Evolutionary conservation across 1,140 invertebrate species (phyloP), one percentile per base, ranked within the genome.

Genomic region (Tribolium castaneum): DNA sequence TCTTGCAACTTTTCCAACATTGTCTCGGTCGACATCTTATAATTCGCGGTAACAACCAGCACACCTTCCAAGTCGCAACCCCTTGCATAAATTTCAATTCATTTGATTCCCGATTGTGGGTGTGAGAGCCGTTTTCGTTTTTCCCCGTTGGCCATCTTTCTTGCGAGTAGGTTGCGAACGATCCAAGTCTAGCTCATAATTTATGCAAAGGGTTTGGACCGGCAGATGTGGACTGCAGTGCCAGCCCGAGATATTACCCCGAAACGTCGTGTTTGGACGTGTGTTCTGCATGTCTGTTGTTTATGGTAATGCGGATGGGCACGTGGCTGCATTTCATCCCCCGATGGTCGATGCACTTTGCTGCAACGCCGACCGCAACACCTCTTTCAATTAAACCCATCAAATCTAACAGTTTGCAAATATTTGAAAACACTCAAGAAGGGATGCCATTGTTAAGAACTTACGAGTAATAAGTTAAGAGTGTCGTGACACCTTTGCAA

Each of bases 131-230:
- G 59, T 66, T 66, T 66, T 66, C 59, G 59, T 66, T 66, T 66
- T 66, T 66, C 59, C 59, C 59, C 59, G 59, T 66, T 66, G 59
- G 59, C 59, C 59, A 66, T 66, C 59, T 66, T 66, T 66, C 59
- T 66, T 66, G 59, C 59, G 59, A 66, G 59, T 72, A 72, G 70
- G 39, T 72, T 72, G 70, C 70, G 50, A 72, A 72, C 70, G 70
- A 72, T 51, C 70, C 70, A 50, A 52, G 50, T 71, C 50, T 49
- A 71, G 51, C 50, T 71, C 39, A 78, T 78, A 73, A 78, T 78
- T 78, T 78, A 78, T 73, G 76, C 76, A 78, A 78, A 78, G 59
- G 76, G 76, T 78, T 78, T 66, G 14, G 52, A 77, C 66, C 45
- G 66, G 35, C 70, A 62, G 70, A 54, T 78, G 70, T 19, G 76